Base-by-base conservation (phyloP, 2,888 invertebrate genomes). In the Dorcus hopei region DNA sequence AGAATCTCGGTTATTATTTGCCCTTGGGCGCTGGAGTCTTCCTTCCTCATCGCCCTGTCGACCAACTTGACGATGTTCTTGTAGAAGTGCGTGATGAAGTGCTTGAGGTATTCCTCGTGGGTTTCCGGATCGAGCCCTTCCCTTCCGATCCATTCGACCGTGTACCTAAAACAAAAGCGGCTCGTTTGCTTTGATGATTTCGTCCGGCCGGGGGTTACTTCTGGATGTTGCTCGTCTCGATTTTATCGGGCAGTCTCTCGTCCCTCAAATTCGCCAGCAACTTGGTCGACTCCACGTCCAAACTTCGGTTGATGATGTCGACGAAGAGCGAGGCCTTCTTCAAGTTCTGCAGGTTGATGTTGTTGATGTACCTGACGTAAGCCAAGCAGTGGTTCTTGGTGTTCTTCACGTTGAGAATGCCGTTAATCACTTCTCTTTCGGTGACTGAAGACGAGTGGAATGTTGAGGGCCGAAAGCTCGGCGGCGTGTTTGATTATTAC, bases 401-500 rank as follows among this genome's bases (percentile, higher is more conserved):
- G 73, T 97, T 95, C 73, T 91, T 92, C 0, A 97, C 96, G 72
- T 90, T 92, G 14, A 99, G 79, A 4, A 98, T 85, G 0, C 98
- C 98, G 72, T 97, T 95, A 67, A 97, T 96, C 0, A 99, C 96
- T 81, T 99, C 98, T 47, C 97, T 83, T 81, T 98, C 98, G 1
- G 98, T 99, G 23, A 98, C 98, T 96, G 78, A 40, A 78, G 75
- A 53, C 14, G 33, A 51, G 26, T 1, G 26, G 26, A 6, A 33
- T 23, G 42, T 14, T 9, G 39, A 9, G n/a, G 16, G 16, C 5
- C 11, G n/a, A 38, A 54, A 33, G 23, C 9, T 11, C 16, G 43
- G 1, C 19, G 19, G 2, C 19, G 0, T 19, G 3, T 19, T n/a
- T 14, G 8, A 6, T 49, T 43, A 72, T 78, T 80, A 96, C 96